These are phyloP conservation scores for Drosophila tsacasi DNA, from an alignment of 1,140 invertebrate species.

Conservation along the genomic window DNA sequence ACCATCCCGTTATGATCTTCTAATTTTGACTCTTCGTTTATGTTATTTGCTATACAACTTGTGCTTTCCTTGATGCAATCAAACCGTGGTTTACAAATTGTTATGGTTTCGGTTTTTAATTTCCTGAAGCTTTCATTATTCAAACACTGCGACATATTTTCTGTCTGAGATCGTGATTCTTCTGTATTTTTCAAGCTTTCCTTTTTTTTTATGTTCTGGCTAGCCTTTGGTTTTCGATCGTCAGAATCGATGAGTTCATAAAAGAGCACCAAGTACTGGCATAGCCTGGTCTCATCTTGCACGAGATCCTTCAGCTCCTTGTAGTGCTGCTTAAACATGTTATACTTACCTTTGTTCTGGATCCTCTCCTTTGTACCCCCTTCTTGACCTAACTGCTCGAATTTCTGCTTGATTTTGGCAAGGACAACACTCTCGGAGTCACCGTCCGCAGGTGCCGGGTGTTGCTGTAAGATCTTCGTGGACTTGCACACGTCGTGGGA, in stretches of 20 bases:
- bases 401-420: conserved; percentile 23
- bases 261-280: conserved; percentile 12
- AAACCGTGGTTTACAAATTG: not conserved
- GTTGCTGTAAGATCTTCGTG: not conserved
- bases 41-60: not conserved
- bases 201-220: not conserved
- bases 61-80: not conserved
- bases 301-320: conserved; percentile 21
- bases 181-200: not conserved
- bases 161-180: conserved; percentile 5
- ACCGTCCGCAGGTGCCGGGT: no score
- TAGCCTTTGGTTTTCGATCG: not conserved
- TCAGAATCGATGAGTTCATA: conserved; percentile 31
- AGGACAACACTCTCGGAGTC: conserved; percentile 1
- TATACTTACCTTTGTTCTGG: conserved; percentile 1
- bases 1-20: no score
- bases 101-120: not conserved
- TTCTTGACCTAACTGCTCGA: not conserved
- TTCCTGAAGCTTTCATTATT: not conserved
- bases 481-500: conserved; percentile 6
- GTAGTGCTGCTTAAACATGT: conserved; percentile 44
- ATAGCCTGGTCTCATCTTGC: not conserved
- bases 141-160: not conserved
- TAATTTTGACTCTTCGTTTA: not conserved
- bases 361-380: not conserved